Evolutionary conservation across 2,113 vertebrate species (phyloP).

Genomic region (Oryzias celebensis): DNA sequence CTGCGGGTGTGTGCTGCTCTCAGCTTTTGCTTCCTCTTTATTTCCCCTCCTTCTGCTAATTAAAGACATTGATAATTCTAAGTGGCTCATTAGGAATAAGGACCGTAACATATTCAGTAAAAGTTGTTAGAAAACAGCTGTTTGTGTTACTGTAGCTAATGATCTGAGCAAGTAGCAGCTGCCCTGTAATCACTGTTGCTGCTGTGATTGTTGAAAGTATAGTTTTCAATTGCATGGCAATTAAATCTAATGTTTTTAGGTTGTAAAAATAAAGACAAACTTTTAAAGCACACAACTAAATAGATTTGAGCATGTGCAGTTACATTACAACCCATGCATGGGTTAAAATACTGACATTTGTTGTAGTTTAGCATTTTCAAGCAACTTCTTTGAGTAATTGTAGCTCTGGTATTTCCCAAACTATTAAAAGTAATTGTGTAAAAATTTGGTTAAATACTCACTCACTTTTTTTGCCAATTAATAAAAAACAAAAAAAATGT

Average conservation of each 20-base stretch:
- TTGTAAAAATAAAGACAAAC: neutral
- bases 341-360: too few species aligned
- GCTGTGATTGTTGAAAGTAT: slow-evolving; percentile 1
- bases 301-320: too few species aligned
- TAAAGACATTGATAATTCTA: slow-evolving; percentile 35
- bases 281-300: too few species aligned
- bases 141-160: slow-evolving; percentile 22
- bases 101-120: neutral
- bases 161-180: neutral
- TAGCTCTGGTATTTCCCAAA: too few species aligned
- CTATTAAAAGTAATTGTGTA: too few species aligned
- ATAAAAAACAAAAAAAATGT: too few species aligned
- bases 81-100: neutral
- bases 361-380: too few species aligned
- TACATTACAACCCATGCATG: too few species aligned
- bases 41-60: slow-evolving; percentile 21
- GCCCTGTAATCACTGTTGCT: slow-evolving; percentile 15
- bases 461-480: too few species aligned
- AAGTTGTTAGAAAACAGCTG: slow-evolving; percentile 18
- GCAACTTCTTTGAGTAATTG: too few species aligned
- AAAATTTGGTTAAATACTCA: too few species aligned
- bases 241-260: too few species aligned
- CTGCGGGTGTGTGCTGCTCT: slow-evolving; percentile 6
- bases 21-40: slow-evolving; percentile 9
- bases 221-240: neutral